A percentile compares a stretch with the other conserved stretches of the same genome.
phyloP scores from a whole-genome alignment of 30 jellyfish, hydroid and myxozoan genomes.

The Hydractinia echinata region DNA sequence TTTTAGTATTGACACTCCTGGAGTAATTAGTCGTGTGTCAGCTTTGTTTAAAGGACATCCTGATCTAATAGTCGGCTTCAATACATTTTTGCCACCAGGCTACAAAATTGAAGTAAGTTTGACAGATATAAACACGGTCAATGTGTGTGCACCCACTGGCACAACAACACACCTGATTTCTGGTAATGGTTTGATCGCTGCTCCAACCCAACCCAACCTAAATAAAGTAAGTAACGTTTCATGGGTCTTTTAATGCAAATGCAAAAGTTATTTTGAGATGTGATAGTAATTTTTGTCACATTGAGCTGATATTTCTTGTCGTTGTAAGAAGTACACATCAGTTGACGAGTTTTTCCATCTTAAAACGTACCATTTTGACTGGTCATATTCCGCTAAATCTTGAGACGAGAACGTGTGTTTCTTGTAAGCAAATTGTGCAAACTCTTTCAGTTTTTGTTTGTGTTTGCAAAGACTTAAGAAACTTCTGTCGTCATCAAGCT shows the following conservation, averaged over 20 bases:
- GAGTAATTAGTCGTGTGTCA: slow-evolving; percentile 92
- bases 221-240: neutral
- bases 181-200: slow-evolving; percentile 42
- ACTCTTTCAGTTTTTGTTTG: no score
- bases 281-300: neutral
- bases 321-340: no score
- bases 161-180: slow-evolving; percentile 44
- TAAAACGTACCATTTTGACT: neutral
- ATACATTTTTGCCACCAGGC: slow-evolving; percentile 95
- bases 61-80: slow-evolving; percentile 87
- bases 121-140: slow-evolving; percentile 52
- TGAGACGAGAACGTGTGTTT: no score
- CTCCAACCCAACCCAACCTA: slow-evolving; percentile 38
- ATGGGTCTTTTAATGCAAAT: neutral
- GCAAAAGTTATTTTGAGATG: neutral
- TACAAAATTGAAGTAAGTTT: slow-evolving; percentile 81
- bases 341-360: neutral
- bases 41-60: slow-evolving; percentile 94
- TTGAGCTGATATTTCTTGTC: no score
- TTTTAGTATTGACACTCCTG: slow-evolving; percentile 91
- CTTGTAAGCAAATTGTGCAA: no score
- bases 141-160: slow-evolving; percentile 52
- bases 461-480: no score
- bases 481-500: no score
- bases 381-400: no score